Evolutionary conservation across 2,113 vertebrate genomes (phyloP).

Genomic region (Phrynosoma platyrhinos): DNA sequence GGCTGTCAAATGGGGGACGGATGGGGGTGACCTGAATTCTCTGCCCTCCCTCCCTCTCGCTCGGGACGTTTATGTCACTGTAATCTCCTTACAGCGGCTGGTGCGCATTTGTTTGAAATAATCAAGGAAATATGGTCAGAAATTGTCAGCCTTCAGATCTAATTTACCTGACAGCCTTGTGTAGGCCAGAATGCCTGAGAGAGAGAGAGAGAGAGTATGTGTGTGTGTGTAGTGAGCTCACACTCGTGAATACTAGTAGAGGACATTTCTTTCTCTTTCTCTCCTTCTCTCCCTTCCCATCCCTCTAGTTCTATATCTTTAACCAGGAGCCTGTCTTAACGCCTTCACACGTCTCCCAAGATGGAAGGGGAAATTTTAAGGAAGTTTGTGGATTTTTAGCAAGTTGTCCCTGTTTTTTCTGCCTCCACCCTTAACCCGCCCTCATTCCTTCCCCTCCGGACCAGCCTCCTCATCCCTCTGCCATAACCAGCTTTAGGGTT

Average conservation of each 20-base stretch:
- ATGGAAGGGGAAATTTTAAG: constrained; percentile 9
- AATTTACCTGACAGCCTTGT: constrained; percentile 99
- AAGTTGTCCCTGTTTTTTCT: background rate
- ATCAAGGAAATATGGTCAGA: constrained; percentile 99
- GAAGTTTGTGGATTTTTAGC: constrained; percentile 54
- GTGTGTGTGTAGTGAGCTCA: constrained; percentile 23
- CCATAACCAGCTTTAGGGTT: constrained; percentile 85
- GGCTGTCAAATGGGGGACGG: constrained; percentile 99
- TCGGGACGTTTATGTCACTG: constrained; percentile 99
- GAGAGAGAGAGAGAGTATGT: background rate
- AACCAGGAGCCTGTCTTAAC: constrained; percentile 81
- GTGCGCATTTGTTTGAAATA: constrained; percentile 99
- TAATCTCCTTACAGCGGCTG: constrained; percentile 99
- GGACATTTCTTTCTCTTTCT: constrained; percentile 62
- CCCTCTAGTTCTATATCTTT: background rate
- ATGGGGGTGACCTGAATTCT: constrained; percentile 99
- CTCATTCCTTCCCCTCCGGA: constrained; percentile 34
- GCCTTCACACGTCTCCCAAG: constrained; percentile 75
- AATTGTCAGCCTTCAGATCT: constrained; percentile 99
- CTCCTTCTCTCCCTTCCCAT: constrained; percentile 1
- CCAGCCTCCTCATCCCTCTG: constrained; percentile 70
- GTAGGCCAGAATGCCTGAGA: constrained; percentile 70
- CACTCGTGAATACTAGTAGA: constrained; percentile 59
- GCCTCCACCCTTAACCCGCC: constrained; percentile 29
- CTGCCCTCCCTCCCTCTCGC: constrained; percentile 98